Base-by-base conservation (phyloP, 2,888 invertebrate genomes). In the Oscheius myriophilus region DNA sequence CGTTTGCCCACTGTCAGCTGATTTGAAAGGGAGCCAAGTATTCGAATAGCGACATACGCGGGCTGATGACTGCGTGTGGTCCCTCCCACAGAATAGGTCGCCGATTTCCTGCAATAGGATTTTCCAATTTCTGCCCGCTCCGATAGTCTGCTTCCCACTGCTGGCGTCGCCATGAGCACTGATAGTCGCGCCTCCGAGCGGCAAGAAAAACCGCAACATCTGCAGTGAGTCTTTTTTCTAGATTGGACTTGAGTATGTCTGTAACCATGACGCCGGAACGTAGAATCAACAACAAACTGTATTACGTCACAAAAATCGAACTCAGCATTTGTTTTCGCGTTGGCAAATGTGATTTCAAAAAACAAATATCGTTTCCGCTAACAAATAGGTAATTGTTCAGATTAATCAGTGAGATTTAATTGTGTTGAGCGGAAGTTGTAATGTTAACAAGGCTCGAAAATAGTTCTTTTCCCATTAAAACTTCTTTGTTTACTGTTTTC, bases 1-100 rank as follows among this genome's bases (percentile, higher is more conserved):
- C 63, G 63, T 63, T 63, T 63, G 61, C 43, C 53, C 65, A 49
- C 65, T 65, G 65, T 65, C 65, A 65, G 65, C 65, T 65, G 65
- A 65, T 65, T 65, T 54, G 55, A 65, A 55, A 65, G 43, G 16
- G 49, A 65, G 45, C 39, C 63, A 63, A 63, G 53, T 51, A 63
- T 63, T 63, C 63, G 63, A 63, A 63, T 52, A 51, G 51, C 63
- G 52, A 51, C 63, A 51, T 63, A 63, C 63, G 52, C 51, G 49
- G 26, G 53, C 63, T 63, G 63, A 63, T 63, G 63, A 52, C 61
- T 61, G 39, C 61, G 61, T 61, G 49, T 61, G 61, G 49, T 25
- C 61, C 26, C 25, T 39, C 46, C 49, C 16, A 61, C 46, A 61
- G 46, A 46, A 61, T 61, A 61, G 61, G 61, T 61, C 49, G 61